Evolutionary conservation across 2,113 vertebrate genomes (phyloP), one percentile per base, ranked within the genome.

Genomic region (Mobula hypostoma): DNA sequence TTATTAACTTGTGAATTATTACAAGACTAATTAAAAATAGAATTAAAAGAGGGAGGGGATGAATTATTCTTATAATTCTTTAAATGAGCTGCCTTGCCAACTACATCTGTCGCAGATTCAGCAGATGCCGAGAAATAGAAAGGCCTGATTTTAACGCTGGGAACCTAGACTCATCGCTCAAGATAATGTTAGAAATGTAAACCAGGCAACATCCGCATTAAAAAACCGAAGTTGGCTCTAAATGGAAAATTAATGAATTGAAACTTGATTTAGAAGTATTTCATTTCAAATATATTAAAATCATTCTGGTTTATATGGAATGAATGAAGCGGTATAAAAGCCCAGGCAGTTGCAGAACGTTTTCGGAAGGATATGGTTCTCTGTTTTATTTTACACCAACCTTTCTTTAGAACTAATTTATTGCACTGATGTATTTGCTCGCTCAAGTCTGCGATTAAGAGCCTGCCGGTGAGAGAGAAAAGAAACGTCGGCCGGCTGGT

Each of bases 1-100:
- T 88, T 66, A n/a, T 66, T 88, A 88, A 88, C 85, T 88, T 88
- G 85, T 66, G 58, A 61, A n/a, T 66, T 61, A 32, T 88, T 88
- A 88, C 27, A 66, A 88, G 27, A 5, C 85, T 74, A 74, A 74
- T 74, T 74, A 74, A 74, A 74, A 74, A 6, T n/a, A 88, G 85
- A 14, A 88, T n/a, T 83, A 63, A 66, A 88, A 66, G 85, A 88
- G 58, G 56, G 61, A 32, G 58, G 7, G 85, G 12, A 88, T 63
- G 6, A 15, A 88, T 61, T 29, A 58, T 61, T 32, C n/a, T 56
- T 61, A 87, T 87, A 88, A 88, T 68, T 90, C 85, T n/a, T 90
- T 63, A 32, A 17, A 90, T 66, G 29, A 32, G 17, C 27, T 90
- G 29, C 19, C 72, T 74, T 74, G 72, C n/a, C 15, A 72, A 0